Evolutionary conservation across 2,888 invertebrate genomes (phyloP).

Genomic region (Troides aeacus): DNA sequence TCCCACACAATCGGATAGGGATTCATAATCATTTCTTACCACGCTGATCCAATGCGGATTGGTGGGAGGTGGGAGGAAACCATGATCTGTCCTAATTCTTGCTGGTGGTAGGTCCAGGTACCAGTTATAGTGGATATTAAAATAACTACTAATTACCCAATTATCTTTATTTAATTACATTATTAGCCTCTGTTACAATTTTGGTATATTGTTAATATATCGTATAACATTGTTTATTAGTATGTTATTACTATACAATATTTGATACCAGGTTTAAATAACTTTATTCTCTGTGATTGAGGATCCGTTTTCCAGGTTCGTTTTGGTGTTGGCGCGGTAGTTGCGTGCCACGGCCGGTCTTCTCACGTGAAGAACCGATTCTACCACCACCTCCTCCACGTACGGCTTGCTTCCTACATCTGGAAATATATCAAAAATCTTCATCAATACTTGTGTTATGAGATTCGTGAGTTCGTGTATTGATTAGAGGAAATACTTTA

Average conservation of each 20-base stretch:
- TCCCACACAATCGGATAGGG: too few species aligned
- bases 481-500: too few species aligned
- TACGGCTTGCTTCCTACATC: conserved; percentile 58
- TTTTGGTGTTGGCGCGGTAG: conserved; percentile 56
- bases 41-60: too few species aligned
- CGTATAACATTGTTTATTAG: neutral
- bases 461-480: too few species aligned
- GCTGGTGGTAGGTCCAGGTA: too few species aligned
- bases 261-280: conserved; percentile 12
- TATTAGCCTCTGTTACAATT: neutral
- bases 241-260: neutral
- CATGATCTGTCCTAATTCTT: too few species aligned
- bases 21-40: too few species aligned
- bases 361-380: conserved; percentile 64
- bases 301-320: conserved; percentile 59
- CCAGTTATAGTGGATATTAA: too few species aligned
- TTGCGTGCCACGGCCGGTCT: conserved; percentile 54
- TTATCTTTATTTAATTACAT: neutral
- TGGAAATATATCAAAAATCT: conserved; percentile 39
- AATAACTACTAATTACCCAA: neutral
- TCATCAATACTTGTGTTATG: too few species aligned
- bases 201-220: neutral
- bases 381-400: conserved; percentile 73
- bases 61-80: too few species aligned
- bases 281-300: conserved; percentile 56